Base-by-base conservation (phyloP, 2,113 vertebrate species). In the Heliornis fulica region DNA sequence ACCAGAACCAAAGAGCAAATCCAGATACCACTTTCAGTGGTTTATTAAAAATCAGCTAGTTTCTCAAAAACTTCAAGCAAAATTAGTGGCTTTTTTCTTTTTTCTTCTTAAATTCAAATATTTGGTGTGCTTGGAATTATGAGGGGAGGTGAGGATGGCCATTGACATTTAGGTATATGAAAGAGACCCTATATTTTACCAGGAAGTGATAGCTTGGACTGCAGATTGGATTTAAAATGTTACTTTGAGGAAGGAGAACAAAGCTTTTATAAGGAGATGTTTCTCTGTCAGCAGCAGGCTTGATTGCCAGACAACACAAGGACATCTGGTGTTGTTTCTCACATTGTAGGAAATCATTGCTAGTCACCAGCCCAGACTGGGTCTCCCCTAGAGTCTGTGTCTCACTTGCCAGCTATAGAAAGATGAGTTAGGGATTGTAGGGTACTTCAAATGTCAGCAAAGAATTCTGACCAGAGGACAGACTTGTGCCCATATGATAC, bases 401-500 rank as follows among this genome's bases (percentile, higher is more conserved):
- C 45, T 83, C 36, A 38, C 28, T 69, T 84, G 19, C 18, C 45
- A 50, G 15, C 25, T 82, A 28, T 3, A 5, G 64, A 61, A 77
- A 15, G 7, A 14, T 57, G 4, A 6, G 17, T 57, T 86, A 22
- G 12, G 32, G 17, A 5, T 20, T 20, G 10, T 9, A 41, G 21
- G n/a, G 2, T 14, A 13, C 10, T 66, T 80, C 9, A 74, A 53
- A 82, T 9, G 2, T 64, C 38, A 13, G 19, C 13, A 91, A 10
- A 46, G 11, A 2, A 17, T 13, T 68, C 32, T 56, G 40, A 31
- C 53, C 10, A 66, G 45, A 34, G 10, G 84, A 36, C 14, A 60
- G 3, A n/a, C 5, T 1, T 2, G 1, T 20, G 34, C 28, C 15
- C 15, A 16, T n/a, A n/a, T 7, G 5, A 13, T 15, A 54, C 56